These are phyloP conservation scores for Dendrolimus houi DNA, from an alignment of 2,888 invertebrate species.

Conservation along the genomic window DNA sequence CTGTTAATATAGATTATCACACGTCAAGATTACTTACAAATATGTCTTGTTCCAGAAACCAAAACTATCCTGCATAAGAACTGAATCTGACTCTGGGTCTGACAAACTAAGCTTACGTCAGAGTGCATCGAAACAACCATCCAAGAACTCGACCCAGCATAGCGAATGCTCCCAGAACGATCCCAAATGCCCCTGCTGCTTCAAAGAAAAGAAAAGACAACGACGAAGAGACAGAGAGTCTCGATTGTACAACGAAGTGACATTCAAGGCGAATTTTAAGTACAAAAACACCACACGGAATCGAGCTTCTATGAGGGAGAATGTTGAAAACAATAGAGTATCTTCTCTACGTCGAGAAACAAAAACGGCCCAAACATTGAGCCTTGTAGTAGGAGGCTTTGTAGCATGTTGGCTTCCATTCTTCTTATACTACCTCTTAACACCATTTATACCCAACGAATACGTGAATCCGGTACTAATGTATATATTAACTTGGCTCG, in stretches of 20 bases:
- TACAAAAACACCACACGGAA: slow-evolving; percentile 59
- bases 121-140: slow-evolving; percentile 51
- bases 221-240: slow-evolving; percentile 49
- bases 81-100: slow-evolving; percentile 65
- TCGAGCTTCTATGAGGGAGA: slow-evolving; percentile 72
- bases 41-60: slow-evolving; percentile 52
- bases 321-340: slow-evolving; percentile 76
- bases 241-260: slow-evolving; percentile 53
- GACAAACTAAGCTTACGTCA: slow-evolving; percentile 61
- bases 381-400: slow-evolving; percentile 91
- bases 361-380: slow-evolving; percentile 91
- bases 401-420: slow-evolving; percentile 93
- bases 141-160: slow-evolving; percentile 47
- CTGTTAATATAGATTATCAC: no score
- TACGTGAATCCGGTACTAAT: slow-evolving; percentile 80
- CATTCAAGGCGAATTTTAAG: slow-evolving; percentile 61
- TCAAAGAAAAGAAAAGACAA: slow-evolving; percentile 47
- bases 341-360: slow-evolving; percentile 86
- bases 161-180: slow-evolving; percentile 54
- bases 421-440: slow-evolving; percentile 87
- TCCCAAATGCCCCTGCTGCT: slow-evolving; percentile 64
- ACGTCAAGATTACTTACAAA: no score
- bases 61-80: slow-evolving; percentile 62
- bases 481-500: slow-evolving; percentile 89
- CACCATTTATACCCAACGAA: slow-evolving; percentile 82